Evolutionary conservation across 2,888 invertebrate species (phyloP), one percentile per base, ranked within the genome.

Genomic region (Germaria angustata): DNA sequence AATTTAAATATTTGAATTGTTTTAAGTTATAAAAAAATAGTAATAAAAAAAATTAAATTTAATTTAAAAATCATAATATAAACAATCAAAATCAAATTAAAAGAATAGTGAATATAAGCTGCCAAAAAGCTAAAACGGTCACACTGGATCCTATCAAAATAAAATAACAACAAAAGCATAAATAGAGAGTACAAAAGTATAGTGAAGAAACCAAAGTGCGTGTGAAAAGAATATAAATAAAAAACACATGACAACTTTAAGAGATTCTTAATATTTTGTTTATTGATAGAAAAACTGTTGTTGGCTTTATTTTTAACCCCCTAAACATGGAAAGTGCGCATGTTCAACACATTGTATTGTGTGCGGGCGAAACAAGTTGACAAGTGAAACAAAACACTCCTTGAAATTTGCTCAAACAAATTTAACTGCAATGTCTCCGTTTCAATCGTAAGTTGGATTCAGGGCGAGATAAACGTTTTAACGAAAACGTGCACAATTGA

Each of bases 381-480:
- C 51, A 84, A 68, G n/a, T 44, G 75, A 79, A 81, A 81, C 81
- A 79, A 79, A 81, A 78, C 78, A 84, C 81, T 81, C 81, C 81
- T 81, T 84, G 69, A 59, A 66, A 68, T 36, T 32, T 73, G 41
- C 75, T 81, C 75, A 72, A 81, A 78, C 61, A 36, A 49, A 81
- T 53, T 73, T 68, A 32, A 71, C 63, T 65, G 68, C 71, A 81
- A 65, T 81, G 81, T 59, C 78, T 55, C 55, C 75, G 61, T 76
- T 80, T 84, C 72, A 84, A 75, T 84, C 84, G 80, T 71, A 61
- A 84, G 84, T 84, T 84, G 81, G 81, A 84, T 83, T 84, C 79
- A 84, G 84, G 73, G 82, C 85, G 85, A 61, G 78, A 75, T 79
- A 82, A 84, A 80, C 84, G 80, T 84, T 41, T 68, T 32, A 77